These are phyloP conservation scores for Glossophaga mutica DNA, from an alignment of 2,797 vertebrate genomes.

Conservation along the genomic window DNA sequence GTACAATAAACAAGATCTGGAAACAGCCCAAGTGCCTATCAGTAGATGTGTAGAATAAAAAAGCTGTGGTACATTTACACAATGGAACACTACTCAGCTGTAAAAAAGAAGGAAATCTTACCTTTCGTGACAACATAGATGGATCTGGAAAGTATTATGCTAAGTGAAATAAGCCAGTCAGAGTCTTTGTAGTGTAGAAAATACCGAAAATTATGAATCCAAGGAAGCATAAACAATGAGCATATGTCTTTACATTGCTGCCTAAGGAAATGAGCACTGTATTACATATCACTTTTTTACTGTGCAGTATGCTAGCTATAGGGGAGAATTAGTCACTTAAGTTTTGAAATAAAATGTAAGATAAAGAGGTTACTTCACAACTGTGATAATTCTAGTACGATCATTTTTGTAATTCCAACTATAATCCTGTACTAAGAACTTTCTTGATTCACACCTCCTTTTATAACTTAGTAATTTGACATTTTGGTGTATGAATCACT, in stretches of 20 bases:
- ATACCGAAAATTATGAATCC: not conserved
- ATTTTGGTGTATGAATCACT: constrained; percentile 18
- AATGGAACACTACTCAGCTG: not conserved
- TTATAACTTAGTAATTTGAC: constrained; percentile 2
- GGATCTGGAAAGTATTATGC: not conserved
- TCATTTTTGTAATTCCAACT: not conserved
- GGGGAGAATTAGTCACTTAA: not conserved
- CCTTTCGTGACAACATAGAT: not conserved
- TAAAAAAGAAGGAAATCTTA: not conserved
- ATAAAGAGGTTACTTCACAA: not conserved
- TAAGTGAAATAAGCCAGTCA: not conserved
- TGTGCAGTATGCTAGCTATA: not conserved
- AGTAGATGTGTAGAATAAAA: not conserved
- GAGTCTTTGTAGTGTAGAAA: not conserved
- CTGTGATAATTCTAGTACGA: not conserved
- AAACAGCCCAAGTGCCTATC: not conserved
- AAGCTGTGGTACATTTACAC: not conserved
- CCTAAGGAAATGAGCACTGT: not conserved
- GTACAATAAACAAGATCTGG: not conserved
- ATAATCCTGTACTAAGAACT: not conserved
- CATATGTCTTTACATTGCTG: not conserved
- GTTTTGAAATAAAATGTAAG: not conserved
- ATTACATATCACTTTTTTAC: not conserved
- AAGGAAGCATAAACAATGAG: not conserved
- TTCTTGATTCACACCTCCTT: not conserved